Conservation (phyloP, 2,113 vertebrate genomes). For the Accipiter virgatus region DNA sequence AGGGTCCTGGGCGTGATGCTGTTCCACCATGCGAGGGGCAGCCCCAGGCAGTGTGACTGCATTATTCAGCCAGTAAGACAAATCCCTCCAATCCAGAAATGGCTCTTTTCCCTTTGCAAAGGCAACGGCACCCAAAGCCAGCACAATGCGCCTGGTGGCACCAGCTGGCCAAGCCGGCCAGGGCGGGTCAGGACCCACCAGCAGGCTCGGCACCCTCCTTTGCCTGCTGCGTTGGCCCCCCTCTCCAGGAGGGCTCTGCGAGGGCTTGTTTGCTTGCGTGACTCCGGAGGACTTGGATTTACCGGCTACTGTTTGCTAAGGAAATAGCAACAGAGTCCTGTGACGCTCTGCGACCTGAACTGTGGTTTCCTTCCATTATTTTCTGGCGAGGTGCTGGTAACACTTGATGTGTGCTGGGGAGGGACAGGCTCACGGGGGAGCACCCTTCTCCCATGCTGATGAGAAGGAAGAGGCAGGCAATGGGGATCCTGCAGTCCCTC, state of each 20-base stretch:
- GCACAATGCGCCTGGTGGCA: not conserved
- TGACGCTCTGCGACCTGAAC: not conserved
- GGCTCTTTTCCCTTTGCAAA: not conserved
- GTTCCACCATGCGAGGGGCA: not conserved
- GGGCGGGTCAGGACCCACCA: not conserved
- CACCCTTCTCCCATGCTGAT: not conserved
- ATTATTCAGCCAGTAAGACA: not conserved
- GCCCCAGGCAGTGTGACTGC: not conserved
- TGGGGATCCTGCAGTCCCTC: not conserved
- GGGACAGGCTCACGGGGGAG: not conserved
- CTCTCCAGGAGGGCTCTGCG: not conserved
- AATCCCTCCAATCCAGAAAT: not conserved
- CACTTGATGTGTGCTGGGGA: not conserved
- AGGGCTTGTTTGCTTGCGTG: not conserved
- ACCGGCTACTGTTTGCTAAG: not conserved
- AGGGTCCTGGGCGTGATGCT: not conserved
- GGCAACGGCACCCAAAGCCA: not conserved
- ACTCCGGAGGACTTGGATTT: not conserved
- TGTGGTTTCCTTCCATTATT: conserved; percentile 2
- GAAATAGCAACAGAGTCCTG: not conserved
- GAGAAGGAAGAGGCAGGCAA: not conserved
- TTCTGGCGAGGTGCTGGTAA: not conserved
- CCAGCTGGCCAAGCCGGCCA: not conserved
- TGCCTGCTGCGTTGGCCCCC: not conserved
- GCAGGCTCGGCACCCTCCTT: not conserved